A percentile compares a stretch with the other conserved stretches of the same genome.
Evolutionary conservation across 2,888 invertebrate genomes (phyloP).

Genomic region (Leptopilina drosophilae): DNA sequence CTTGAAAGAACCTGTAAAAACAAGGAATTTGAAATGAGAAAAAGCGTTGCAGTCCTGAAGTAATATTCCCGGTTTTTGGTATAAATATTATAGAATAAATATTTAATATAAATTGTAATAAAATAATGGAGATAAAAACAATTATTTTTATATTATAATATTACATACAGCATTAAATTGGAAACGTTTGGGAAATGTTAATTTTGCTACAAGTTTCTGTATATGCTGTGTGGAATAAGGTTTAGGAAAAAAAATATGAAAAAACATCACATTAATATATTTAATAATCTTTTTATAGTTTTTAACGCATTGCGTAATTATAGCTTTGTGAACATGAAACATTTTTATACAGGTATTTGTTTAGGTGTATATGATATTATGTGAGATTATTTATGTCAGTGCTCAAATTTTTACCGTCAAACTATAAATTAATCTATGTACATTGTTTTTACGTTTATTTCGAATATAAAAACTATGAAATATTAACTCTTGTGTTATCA

Average conservation of each 20-base stretch:
- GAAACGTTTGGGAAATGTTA: too few relatives aligned
- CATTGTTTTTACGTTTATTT: slow-evolving; percentile 7
- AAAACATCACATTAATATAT: not conserved
- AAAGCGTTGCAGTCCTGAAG: too few relatives aligned
- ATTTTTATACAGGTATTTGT: slow-evolving; percentile 7
- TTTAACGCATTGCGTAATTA: not conserved
- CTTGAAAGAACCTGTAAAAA: too few relatives aligned
- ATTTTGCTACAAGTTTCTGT: too few relatives aligned
- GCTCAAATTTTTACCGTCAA: slow-evolving; percentile 12
- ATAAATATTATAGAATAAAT: too few relatives aligned
- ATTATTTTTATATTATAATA: not conserved
- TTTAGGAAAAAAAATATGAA: not conserved
- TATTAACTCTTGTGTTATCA: too few relatives aligned
- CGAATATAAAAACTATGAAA: too few relatives aligned
- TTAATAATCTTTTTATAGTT: not conserved
- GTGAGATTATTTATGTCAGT: not conserved
- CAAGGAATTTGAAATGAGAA: too few relatives aligned
- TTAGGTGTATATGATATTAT: not conserved
- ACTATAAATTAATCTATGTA: not conserved
- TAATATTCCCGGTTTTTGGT: too few relatives aligned
- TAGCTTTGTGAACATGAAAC: not conserved
- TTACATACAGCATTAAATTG: too few relatives aligned
- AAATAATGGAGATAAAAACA: not conserved
- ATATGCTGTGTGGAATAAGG: not conserved
- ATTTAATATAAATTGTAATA: not conserved